Conservation (phyloP, 2,888 invertebrate genomes). For the Lithophane ornitopus region DNA sequence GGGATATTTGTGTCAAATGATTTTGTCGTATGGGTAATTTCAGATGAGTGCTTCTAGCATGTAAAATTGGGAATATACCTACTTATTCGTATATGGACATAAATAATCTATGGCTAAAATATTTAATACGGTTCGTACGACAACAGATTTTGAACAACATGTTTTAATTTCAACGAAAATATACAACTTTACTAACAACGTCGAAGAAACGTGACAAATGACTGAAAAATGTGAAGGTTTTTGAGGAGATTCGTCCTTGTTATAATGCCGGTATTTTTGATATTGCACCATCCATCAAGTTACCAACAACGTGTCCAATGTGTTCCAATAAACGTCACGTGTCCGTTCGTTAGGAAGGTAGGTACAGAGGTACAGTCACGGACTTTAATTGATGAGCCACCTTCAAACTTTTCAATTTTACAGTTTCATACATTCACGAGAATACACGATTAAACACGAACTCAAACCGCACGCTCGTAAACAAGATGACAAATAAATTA, state of each 20-base stretch:
- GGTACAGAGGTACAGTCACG: no score
- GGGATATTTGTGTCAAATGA: background rate
- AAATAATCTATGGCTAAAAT: background rate
- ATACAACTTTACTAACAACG: background rate
- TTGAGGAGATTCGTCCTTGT: slow-evolving; percentile 7
- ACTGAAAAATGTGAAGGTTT: slow-evolving; percentile 9
- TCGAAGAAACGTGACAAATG: background rate
- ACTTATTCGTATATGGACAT: no score
- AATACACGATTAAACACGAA: no score
- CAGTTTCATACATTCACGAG: no score
- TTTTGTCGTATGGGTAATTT: background rate
- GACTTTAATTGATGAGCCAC: no score
- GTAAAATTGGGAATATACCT: background rate
- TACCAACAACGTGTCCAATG: slow-evolving; percentile 16
- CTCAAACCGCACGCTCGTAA: no score
- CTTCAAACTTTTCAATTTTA: no score
- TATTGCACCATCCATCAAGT: slow-evolving; percentile 46
- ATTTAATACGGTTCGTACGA: background rate
- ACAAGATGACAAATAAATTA: no score
- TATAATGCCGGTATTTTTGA: slow-evolving; percentile 19
- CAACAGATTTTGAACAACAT: background rate
- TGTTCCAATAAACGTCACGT: slow-evolving; percentile 44
- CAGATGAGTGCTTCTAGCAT: background rate
- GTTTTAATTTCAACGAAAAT: background rate
- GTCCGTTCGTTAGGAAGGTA: slow-evolving; percentile 21